Evolutionary conservation across 2,797 vertebrate genomes (phyloP).

Genomic region (Cynopterus sphinx): DNA sequence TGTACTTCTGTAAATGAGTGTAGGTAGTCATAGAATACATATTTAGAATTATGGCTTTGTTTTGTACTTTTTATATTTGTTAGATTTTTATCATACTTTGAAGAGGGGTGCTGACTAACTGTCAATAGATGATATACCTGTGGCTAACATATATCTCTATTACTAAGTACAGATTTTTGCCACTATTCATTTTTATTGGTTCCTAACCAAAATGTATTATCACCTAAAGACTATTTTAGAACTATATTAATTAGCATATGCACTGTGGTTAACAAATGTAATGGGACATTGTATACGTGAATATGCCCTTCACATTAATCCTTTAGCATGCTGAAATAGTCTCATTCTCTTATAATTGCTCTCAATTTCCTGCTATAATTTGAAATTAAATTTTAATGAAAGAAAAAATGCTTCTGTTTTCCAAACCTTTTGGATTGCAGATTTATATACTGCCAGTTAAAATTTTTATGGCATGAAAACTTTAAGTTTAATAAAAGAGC

Average conservation of each 20-base stretch:
- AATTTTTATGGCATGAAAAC: background rate
- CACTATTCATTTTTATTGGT: background rate
- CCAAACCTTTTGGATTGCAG: background rate
- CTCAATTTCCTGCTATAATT: conserved; percentile 11
- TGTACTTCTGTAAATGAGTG: background rate
- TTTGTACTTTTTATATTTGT: background rate
- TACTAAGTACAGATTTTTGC: background rate
- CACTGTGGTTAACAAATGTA: background rate
- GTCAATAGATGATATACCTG: background rate
- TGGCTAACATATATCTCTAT: background rate
- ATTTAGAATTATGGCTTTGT: background rate
- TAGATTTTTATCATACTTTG: background rate
- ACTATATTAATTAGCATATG: background rate
- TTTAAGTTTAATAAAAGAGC: background rate
- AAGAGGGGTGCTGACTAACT: background rate
- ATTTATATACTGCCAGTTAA: background rate
- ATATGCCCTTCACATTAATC: background rate
- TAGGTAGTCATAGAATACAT: background rate
- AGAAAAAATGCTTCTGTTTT: background rate
- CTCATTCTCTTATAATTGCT: background rate
- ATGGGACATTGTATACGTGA: background rate
- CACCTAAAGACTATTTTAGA: background rate
- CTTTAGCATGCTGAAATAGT: background rate
- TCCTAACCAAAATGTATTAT: background rate
- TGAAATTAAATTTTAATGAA: conserved; percentile 13